phyloP scores from a whole-genome alignment of 2,797 vertebrate genomes.

The Hirundo rustica region DNA sequence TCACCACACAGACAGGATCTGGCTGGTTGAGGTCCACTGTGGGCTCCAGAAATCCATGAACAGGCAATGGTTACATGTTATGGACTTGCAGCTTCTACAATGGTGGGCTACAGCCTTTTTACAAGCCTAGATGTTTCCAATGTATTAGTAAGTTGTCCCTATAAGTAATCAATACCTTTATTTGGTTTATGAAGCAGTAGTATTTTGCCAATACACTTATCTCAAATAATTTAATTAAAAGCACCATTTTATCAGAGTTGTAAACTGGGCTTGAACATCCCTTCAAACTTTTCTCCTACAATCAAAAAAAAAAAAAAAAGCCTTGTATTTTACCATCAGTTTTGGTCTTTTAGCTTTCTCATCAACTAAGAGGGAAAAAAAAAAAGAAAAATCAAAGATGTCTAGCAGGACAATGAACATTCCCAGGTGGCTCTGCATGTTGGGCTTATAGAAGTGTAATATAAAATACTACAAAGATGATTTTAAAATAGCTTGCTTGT shows the following conservation, averaged over 20 bases:
- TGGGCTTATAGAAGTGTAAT: background rate
- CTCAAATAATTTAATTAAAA: background rate
- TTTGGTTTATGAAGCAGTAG: background rate
- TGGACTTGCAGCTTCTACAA: background rate
- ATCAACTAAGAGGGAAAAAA: background rate
- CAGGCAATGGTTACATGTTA: rapidly evolving
- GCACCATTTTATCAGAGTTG: background rate
- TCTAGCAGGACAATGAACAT: background rate
- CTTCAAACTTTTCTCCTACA: background rate
- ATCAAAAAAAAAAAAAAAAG: background rate
- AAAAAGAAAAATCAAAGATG: background rate
- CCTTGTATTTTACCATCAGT: background rate
- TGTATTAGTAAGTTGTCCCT: background rate
- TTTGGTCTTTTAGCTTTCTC: background rate
- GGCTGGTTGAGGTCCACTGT: rapidly evolving
- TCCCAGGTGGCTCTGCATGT: background rate
- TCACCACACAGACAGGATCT: background rate
- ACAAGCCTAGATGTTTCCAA: background rate
- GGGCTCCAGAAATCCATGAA: background rate
- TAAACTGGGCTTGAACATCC: background rate
- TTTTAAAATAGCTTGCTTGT: background rate
- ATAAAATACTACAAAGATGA: background rate
- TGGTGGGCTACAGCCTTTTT: background rate
- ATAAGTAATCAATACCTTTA: background rate
- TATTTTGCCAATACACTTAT: background rate